These are phyloP conservation scores for Vulpes vulpes DNA, from an alignment of 2,113 vertebrate species.

Conservation along the genomic window DNA sequence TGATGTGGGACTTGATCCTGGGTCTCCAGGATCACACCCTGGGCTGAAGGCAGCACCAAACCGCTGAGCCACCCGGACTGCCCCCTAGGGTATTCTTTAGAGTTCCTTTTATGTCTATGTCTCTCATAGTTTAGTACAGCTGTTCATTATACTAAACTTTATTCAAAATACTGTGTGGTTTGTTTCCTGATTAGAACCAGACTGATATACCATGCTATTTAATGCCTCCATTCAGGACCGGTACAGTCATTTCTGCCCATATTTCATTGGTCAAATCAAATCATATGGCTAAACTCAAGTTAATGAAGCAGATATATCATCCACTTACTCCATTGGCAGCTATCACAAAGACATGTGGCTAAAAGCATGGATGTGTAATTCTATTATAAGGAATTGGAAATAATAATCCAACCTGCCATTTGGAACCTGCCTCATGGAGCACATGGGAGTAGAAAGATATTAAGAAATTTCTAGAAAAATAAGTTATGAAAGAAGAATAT, in stretches of 20 bases:
- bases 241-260: background rate
- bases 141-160: background rate
- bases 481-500: background rate
- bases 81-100: background rate
- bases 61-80: too few species aligned
- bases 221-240: background rate
- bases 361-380: background rate
- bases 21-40: too few species aligned
- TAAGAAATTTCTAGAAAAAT: background rate
- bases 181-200: background rate
- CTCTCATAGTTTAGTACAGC: background rate
- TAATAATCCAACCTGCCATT: background rate
- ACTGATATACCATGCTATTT: background rate
- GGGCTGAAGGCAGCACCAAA: too few species aligned
- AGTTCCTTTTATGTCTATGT: conserved; percentile 8
- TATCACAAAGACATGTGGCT: background rate
- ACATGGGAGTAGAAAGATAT: background rate
- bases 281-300: background rate
- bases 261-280: background rate
- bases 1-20: too few species aligned
- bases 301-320: background rate
- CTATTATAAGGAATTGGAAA: background rate
- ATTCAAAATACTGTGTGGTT: background rate
- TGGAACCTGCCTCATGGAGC: background rate
- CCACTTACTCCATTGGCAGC: background rate